Percentiles rank a stretch among this genome's conserved stretches.
These are phyloP conservation scores for Ceratosolen solmsi DNA, from an alignment of 1,140 invertebrate genomes.

Conservation along the genomic window DNA sequence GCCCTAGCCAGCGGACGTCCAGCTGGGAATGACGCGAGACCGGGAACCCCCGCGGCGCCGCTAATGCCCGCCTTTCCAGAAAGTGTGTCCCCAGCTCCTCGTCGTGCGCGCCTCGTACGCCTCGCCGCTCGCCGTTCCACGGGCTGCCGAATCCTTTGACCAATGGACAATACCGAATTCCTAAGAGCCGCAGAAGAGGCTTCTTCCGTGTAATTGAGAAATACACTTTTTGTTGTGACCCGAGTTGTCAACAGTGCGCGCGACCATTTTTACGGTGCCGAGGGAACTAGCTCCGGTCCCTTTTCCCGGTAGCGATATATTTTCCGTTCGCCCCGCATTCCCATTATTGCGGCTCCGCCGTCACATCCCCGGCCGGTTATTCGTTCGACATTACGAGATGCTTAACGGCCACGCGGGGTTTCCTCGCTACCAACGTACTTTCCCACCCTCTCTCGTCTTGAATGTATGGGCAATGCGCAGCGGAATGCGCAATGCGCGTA, in stretches of 20 bases:
- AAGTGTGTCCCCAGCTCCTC: background rate
- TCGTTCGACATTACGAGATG: conserved; percentile 36
- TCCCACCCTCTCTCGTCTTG: conserved; percentile 5
- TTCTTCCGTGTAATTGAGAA: conserved; percentile 37
- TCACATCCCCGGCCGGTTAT: background rate
- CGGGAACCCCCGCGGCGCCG: conserved; percentile 19
- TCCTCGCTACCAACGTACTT: background rate
- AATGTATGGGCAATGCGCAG: background rate
- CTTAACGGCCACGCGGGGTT: background rate
- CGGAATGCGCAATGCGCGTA: too few relatives aligned
- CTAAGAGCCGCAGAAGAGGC: conserved; percentile 17
- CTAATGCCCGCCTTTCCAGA: conserved; percentile 31
- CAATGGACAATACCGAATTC: conserved; percentile 2
- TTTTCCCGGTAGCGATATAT: conserved; percentile 13
- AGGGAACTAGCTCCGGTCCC: background rate
- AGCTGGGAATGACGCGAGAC: conserved; percentile 15
- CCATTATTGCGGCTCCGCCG: conserved; percentile 13
- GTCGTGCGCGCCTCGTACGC: background rate
- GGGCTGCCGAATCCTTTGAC: conserved; percentile 5
- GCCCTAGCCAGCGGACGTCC: background rate
- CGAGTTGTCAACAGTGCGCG: conserved; percentile 27
- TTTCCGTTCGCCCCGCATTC: background rate
- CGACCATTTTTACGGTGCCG: background rate
- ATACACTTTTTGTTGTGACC: conserved; percentile 38
- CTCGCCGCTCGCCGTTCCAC: too few relatives aligned